Evolutionary conservation across 1,140 invertebrate species (phyloP).

Genomic region (Drosophila micromelanica): DNA sequence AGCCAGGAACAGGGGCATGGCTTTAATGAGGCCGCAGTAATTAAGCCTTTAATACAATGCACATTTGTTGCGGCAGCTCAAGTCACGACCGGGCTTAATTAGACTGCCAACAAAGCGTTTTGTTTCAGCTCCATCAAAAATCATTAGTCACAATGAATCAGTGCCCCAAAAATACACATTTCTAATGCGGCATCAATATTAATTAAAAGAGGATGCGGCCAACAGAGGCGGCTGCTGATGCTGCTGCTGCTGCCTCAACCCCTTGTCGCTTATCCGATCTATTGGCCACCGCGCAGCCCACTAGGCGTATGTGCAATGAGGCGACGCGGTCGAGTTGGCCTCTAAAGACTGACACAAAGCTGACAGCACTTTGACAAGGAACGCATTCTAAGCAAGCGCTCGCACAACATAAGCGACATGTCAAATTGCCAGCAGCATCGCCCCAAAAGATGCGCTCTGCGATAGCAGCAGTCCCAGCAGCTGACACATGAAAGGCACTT

Average conservation of each 20-base stretch:
- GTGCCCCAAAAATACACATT: slow-evolving; percentile 59
- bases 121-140: slow-evolving; percentile 54
- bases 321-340: slow-evolving; percentile 21
- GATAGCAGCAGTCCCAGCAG: slow-evolving; percentile 48
- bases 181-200: slow-evolving; percentile 80
- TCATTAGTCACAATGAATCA: slow-evolving; percentile 75
- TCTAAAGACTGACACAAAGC: slow-evolving; percentile 66
- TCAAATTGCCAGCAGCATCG: slow-evolving; percentile 75
- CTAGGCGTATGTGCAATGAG: slow-evolving; percentile 58
- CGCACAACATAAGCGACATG: slow-evolving; percentile 78
- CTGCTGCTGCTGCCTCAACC: not conserved
- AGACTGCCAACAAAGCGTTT: slow-evolving; percentile 60
- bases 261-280: slow-evolving; percentile 3
- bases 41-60: slow-evolving; percentile 69
- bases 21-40: slow-evolving; percentile 47
- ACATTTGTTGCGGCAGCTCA: slow-evolving; percentile 57
- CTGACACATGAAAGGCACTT: slow-evolving; percentile 46
- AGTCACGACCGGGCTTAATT: slow-evolving; percentile 59
- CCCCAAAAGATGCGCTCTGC: slow-evolving; percentile 70
- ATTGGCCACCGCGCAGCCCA: not conserved
- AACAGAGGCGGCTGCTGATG: not conserved
- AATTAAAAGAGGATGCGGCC: slow-evolving; percentile 50
- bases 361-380: slow-evolving; percentile 78
- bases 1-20: not conserved
- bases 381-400: slow-evolving; percentile 76